A percentile compares a stretch with the other conserved stretches of the same genome.
Evolutionary conservation across 2,113 vertebrate species (phyloP).

Genomic region (Junco hyemalis): DNA sequence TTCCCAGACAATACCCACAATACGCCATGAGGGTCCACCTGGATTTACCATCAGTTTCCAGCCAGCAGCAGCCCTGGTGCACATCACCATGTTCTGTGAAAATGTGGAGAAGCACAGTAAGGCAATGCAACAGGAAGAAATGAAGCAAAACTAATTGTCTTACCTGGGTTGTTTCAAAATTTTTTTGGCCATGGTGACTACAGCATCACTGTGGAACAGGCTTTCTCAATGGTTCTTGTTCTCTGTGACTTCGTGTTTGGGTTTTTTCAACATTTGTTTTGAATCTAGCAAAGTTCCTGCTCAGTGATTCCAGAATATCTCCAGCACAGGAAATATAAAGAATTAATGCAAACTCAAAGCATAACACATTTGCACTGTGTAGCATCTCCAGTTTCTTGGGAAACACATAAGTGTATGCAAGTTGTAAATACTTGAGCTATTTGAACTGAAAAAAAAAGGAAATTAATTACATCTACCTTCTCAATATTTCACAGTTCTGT

Average conservation of each 20-base stretch:
- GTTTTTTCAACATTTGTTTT: neutral
- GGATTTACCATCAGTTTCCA: neutral
- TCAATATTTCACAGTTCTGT: neutral
- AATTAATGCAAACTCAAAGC: neutral
- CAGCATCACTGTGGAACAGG: neutral
- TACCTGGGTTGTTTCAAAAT: neutral
- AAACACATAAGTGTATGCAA: neutral
- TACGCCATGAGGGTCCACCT: neutral
- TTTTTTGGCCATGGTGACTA: neutral
- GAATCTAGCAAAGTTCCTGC: neutral
- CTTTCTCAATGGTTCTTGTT: neutral
- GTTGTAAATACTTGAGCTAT: neutral
- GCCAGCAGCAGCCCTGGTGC: neutral
- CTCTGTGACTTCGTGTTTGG: neutral
- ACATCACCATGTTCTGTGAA: neutral
- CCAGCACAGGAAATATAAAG: neutral
- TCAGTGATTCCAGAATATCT: neutral
- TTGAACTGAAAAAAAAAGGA: neutral
- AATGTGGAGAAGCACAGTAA: neutral
- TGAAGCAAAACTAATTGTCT: neutral
- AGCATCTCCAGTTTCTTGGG: neutral
- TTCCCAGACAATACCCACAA: neutral
- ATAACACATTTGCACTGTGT: neutral
- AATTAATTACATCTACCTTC: neutral
- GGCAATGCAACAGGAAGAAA: neutral